Evolutionary conservation across 2,797 vertebrate genomes (phyloP).

Genomic region (Gorsachius magnificus): DNA sequence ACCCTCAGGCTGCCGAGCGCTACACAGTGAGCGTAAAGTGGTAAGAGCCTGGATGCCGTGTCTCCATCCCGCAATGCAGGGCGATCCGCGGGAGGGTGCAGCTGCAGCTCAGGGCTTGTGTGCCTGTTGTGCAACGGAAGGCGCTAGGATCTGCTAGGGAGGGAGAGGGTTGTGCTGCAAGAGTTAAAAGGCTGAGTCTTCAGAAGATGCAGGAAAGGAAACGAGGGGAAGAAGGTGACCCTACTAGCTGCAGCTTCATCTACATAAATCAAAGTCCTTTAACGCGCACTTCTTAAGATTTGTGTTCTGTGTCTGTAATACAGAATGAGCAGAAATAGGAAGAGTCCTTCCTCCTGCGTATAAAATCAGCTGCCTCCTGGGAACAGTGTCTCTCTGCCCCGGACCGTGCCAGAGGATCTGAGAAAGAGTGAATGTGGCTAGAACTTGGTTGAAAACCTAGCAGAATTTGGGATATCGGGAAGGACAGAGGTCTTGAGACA

Average conservation of each 20-base stretch:
- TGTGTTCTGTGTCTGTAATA: neutral
- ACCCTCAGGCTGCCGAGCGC: neutral
- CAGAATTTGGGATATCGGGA: neutral
- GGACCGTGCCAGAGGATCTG: neutral
- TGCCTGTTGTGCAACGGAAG: neutral
- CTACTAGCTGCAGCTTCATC: neutral
- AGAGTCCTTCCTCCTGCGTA: accelerated
- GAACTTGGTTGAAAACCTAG: neutral
- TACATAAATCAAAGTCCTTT: neutral
- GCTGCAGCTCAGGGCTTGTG: neutral
- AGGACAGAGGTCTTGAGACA: neutral
- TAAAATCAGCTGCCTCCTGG: neutral
- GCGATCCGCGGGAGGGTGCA: neutral
- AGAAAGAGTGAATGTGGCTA: neutral
- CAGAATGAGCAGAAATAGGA: neutral
- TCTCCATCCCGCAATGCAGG: neutral
- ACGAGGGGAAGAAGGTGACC: neutral
- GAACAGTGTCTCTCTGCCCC: neutral
- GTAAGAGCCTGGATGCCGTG: accelerated
- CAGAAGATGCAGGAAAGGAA: neutral
- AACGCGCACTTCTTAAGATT: neutral
- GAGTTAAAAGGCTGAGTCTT: neutral
- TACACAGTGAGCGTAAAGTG: neutral
- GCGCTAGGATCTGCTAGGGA: neutral
- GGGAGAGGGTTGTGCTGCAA: neutral